Percentiles rank a stretch among this genome's conserved stretches.
Conservation (phyloP, 2,888 invertebrate species). For the Vesta saturnalis region DNA sequence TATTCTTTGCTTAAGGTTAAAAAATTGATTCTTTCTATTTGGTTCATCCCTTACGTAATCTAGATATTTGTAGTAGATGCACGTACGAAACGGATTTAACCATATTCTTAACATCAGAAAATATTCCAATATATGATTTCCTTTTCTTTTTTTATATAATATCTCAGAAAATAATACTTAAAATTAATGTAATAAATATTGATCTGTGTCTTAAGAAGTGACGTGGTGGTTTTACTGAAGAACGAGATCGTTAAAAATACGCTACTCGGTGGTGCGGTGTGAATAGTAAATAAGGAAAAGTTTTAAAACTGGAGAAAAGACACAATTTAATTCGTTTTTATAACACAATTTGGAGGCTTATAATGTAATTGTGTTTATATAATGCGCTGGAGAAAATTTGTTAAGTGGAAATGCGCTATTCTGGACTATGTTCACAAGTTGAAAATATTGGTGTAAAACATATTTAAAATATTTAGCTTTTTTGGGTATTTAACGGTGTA, state of each 20-base stretch:
- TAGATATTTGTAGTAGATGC: conserved; percentile 27
- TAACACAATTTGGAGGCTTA: conserved; percentile 32
- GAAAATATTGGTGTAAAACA: too few species aligned
- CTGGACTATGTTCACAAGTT: too few species aligned
- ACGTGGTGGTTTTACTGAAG: conserved; percentile 22
- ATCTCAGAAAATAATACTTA: neutral
- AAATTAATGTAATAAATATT: conserved; percentile 21
- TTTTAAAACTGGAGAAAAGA: conserved; percentile 24
- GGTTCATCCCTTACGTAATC: conserved; percentile 28
- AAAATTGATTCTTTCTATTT: conserved; percentile 33
- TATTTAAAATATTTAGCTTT: too few species aligned
- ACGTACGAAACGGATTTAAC: conserved; percentile 33
- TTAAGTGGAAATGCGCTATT: too few species aligned
- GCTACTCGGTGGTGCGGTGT: conserved; percentile 30
- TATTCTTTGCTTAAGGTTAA: conserved; percentile 41
- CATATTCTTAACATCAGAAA: conserved; percentile 17
- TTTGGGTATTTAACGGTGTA: too few species aligned
- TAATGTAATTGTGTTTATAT: conserved; percentile 24
- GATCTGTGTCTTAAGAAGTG: conserved; percentile 22
- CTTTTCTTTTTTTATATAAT: neutral
- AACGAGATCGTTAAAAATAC: conserved; percentile 34
- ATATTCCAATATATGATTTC: conserved; percentile 22
- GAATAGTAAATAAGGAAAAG: conserved; percentile 37
- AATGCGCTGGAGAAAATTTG: too few species aligned
- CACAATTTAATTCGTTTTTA: conserved; percentile 35